Base-by-base conservation (phyloP, 2,797 vertebrate species). In the Etheostoma perlongum region DNA sequence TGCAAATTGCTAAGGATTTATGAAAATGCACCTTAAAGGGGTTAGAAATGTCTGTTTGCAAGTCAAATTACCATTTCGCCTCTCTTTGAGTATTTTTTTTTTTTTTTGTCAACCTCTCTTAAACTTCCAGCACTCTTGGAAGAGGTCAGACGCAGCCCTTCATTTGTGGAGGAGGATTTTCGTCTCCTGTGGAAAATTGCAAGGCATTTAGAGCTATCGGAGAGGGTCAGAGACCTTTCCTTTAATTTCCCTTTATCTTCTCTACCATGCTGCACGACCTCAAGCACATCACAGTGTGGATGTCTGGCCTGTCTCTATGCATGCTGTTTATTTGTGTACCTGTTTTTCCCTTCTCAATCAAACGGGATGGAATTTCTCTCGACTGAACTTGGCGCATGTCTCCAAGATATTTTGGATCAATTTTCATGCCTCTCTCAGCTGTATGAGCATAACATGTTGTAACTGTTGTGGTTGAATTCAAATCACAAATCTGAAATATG, bases 161-260 rank as follows among this genome's bases (percentile, higher is more conserved):
- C 90, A 91, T 95, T 92, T 93, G 89, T 87, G 91, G 88, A 89
- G 88, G 90, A 92, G 92, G 93, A 94, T 94, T 94, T 93, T 91
- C 86, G 83, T 89, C 91, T 93, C 80, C 74, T 83, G 85, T 86
- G 86, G 88, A 92, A 93, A 94, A 94, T 93, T 93, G 91, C 86
- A 60, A 92, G 91, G 91, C 94, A 90, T 94, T 95, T 93, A 91
- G 86, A 93, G 89, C 94, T 93, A 93, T 94, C 90, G 78, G 86
- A 94, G 90, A 92, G 91, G 94, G 94, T 96, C 95, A 94, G 76
- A 68, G 90, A 93, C 93, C 94, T 93, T 92, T 93, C 89, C 90
- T 93, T 94, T 95, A 94, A 94, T 95, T 95, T 94, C 88, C 89
- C 92, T 94, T 95, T 95, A 94, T 96, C 95, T 94, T 93, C 89